These are phyloP conservation scores for Oostethus manadensis DNA, from an alignment of 2,113 vertebrate genomes.

Conservation along the genomic window DNA sequence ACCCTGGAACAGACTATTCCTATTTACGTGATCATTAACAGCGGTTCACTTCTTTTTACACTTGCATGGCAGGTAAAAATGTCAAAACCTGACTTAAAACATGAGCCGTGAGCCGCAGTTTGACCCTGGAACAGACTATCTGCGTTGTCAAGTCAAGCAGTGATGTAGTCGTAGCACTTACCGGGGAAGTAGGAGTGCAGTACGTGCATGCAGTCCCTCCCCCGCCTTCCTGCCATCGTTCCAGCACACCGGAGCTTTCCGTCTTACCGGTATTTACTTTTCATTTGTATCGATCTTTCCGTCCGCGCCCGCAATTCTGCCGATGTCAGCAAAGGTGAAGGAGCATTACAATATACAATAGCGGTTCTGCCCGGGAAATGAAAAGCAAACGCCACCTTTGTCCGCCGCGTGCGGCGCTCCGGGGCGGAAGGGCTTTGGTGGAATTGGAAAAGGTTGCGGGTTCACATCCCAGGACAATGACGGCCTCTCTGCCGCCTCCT, in stretches of 20 bases:
- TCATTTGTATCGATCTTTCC: slow-evolving; percentile 81
- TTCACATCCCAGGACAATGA: slow-evolving; percentile 77
- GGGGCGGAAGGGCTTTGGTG: slow-evolving; percentile 71
- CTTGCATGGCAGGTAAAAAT: too few relatives aligned
- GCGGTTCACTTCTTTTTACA: too few relatives aligned
- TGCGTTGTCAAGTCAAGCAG: too few relatives aligned
- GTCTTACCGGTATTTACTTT: slow-evolving; percentile 76
- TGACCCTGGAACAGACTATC: too few relatives aligned
- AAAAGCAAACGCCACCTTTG: slow-evolving; percentile 82
- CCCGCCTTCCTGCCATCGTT: slow-evolving; percentile 11
- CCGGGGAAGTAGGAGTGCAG: too few relatives aligned
- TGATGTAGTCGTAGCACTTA: too few relatives aligned
- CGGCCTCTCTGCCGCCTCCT: slow-evolving; percentile 60
- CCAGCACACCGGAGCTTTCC: slow-evolving; percentile 61
- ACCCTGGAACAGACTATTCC: too few relatives aligned
- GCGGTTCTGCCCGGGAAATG: slow-evolving; percentile 69
- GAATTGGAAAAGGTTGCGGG: slow-evolving; percentile 79
- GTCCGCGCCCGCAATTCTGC: slow-evolving; percentile 69
- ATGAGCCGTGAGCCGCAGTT: too few relatives aligned
- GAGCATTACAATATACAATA: slow-evolving; percentile 79
- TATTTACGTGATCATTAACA: too few relatives aligned
- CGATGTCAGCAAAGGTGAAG: slow-evolving; percentile 71
- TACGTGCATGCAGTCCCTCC: too few relatives aligned
- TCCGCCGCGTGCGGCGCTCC: slow-evolving; percentile 66
- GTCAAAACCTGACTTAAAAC: too few relatives aligned